phyloP scores from a whole-genome alignment of 1,140 invertebrate genomes.

The Listronotus bonariensis region DNA sequence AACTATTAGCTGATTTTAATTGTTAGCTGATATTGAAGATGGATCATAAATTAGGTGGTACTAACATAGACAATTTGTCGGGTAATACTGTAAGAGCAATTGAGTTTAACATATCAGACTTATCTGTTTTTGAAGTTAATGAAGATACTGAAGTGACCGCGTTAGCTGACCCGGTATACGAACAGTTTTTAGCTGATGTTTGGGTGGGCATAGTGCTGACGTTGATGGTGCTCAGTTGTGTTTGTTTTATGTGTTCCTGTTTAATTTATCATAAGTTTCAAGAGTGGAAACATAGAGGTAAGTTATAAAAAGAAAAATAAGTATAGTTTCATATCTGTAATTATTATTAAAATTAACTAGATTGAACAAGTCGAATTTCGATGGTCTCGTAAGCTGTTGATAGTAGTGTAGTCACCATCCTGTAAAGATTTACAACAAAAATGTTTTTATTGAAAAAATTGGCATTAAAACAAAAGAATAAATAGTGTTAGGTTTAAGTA shows the following conservation, averaged over 20 bases:
- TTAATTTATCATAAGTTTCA: constrained; percentile 68
- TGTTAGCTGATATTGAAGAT: constrained; percentile 1
- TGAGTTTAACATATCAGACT: constrained; percentile 34
- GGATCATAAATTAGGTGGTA: constrained; percentile 4
- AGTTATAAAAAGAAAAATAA: constrained; percentile 53
- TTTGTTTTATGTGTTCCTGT: constrained; percentile 66
- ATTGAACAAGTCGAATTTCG: no score
- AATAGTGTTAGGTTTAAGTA: no score
- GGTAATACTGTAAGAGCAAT: constrained; percentile 6
- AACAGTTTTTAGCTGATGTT: constrained; percentile 61
- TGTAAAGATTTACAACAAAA: no score
- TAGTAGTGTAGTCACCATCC: no score
- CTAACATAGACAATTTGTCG: constrained; percentile 1
- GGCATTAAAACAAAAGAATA: no score
- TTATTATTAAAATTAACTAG: no score
- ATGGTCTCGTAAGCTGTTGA: no score
- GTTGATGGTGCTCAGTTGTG: constrained; percentile 63
- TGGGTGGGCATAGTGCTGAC: constrained; percentile 67
- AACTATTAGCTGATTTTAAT: no score
- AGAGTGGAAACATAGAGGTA: constrained; percentile 69
- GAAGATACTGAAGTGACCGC: constrained; percentile 25
- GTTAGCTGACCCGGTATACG: constrained; percentile 52
- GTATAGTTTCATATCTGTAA: no score
- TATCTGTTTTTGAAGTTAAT: constrained; percentile 17
- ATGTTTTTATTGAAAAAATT: no score